phyloP scores from a whole-genome alignment of 1,140 invertebrate genomes.

The Megathymus violae region DNA sequence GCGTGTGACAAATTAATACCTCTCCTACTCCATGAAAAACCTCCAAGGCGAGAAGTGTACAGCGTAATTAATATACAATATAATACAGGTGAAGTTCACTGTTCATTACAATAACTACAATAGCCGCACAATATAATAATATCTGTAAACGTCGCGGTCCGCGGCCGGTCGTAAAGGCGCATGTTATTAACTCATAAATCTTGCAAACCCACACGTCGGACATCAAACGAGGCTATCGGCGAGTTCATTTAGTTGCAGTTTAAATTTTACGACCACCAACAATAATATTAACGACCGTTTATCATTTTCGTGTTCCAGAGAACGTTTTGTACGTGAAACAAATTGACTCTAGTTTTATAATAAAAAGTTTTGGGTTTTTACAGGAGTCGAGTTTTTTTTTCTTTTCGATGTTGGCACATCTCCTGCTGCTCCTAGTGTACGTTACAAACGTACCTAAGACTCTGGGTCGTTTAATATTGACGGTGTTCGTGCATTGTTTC shows the following conservation, averaged over 20 bases:
- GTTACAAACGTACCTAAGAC: no score
- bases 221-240: conserved; percentile 25
- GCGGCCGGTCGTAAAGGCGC: conserved; percentile 28
- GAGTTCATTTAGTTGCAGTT: conserved; percentile 33
- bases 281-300: conserved; percentile 1
- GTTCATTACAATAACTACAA: conserved; percentile 28
- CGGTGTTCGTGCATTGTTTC: no score
- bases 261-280: conserved; percentile 2
- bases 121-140: conserved; percentile 26
- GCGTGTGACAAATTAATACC: no score
- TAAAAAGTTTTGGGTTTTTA: no score
- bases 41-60: no score
- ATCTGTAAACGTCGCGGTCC: conserved; percentile 7
- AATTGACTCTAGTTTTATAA: no score
- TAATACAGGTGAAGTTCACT: not conserved
- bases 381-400: no score
- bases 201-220: conserved; percentile 28
- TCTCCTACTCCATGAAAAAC: no score
- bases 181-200: conserved; percentile 41
- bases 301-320: not conserved
- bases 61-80: not conserved
- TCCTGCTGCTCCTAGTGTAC: no score
- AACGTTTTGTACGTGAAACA: no score
- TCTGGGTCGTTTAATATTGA: no score
- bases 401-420: no score